phyloP scores from a whole-genome alignment of 2,888 invertebrate genomes.

The Notodonta ziczac region DNA sequence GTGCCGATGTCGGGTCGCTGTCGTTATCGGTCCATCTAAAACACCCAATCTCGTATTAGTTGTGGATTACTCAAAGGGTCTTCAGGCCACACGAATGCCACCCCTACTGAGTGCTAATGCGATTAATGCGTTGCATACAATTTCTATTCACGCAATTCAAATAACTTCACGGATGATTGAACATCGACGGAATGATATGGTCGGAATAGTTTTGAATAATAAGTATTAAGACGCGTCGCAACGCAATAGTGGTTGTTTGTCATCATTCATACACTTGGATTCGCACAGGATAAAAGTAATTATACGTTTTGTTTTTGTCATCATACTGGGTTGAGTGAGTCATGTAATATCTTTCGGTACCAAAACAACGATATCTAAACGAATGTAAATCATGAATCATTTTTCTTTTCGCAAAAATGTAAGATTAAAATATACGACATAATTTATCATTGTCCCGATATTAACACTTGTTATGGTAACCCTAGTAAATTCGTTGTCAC shows the following conservation, averaged over 20 bases:
- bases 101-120: slow-evolving; percentile 59
- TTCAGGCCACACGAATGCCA: slow-evolving; percentile 47
- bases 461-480: slow-evolving; percentile 17
- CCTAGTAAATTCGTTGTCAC: slow-evolving; percentile 36
- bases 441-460: neutral
- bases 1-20: too few relatives aligned
- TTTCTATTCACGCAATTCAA: slow-evolving; percentile 72
- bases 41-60: slow-evolving; percentile 34
- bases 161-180: slow-evolving; percentile 74
- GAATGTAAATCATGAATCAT: too few relatives aligned
- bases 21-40: too few relatives aligned
- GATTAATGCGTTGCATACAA: slow-evolving; percentile 63
- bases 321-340: neutral
- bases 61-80: slow-evolving; percentile 39
- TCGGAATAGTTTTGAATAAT: slow-evolving; percentile 61
- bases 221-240: slow-evolving; percentile 46
- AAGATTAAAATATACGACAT: too few relatives aligned
- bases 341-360: too few relatives aligned
- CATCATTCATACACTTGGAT: slow-evolving; percentile 6
- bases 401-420: too few relatives aligned
- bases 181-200: slow-evolving; percentile 60
- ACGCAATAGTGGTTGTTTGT: slow-evolving; percentile 36
- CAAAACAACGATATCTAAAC: too few relatives aligned
- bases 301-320: neutral
- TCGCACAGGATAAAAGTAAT: neutral